These are phyloP conservation scores for Tetranychus truncatus DNA, from an alignment of 2,888 invertebrate genomes.

Conservation along the genomic window DNA sequence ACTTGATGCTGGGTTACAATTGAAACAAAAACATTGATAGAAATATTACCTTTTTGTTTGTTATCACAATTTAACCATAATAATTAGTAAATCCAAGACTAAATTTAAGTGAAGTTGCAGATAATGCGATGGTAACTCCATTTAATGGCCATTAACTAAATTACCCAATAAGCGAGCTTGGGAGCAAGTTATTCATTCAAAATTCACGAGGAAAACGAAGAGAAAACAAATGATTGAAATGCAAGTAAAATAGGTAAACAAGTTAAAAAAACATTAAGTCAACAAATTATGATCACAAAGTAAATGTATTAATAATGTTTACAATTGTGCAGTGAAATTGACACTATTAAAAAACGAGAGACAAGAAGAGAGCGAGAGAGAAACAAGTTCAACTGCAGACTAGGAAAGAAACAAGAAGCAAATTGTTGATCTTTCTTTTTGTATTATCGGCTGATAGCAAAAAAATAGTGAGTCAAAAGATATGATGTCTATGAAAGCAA, in stretches of 20 bases:
- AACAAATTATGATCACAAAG: too few species aligned
- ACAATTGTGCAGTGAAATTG: neutral
- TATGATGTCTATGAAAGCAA: too few species aligned
- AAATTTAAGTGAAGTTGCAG: neutral
- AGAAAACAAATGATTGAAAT: too few species aligned
- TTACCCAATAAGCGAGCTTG: too few species aligned
- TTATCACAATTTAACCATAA: neutral
- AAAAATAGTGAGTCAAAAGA: too few species aligned
- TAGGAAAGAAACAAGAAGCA: neutral
- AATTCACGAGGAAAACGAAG: too few species aligned
- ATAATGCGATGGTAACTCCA: neutral
- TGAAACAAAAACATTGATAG: neutral
- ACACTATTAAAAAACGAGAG: neutral
- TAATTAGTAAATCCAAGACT: neutral
- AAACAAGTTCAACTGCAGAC: neutral
- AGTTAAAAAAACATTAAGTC: too few species aligned
- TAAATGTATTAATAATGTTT: too few species aligned
- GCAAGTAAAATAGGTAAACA: too few species aligned
- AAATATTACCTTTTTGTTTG: neutral
- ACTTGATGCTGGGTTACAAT: neutral
- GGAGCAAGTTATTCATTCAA: too few species aligned
- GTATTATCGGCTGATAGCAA: too few species aligned
- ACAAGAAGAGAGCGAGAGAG: neutral
- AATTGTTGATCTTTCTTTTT: too few species aligned
- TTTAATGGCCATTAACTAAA: neutral